Conservation (phyloP, 2,797 vertebrate genomes). For the Pipistrellus nathusii region DNA sequence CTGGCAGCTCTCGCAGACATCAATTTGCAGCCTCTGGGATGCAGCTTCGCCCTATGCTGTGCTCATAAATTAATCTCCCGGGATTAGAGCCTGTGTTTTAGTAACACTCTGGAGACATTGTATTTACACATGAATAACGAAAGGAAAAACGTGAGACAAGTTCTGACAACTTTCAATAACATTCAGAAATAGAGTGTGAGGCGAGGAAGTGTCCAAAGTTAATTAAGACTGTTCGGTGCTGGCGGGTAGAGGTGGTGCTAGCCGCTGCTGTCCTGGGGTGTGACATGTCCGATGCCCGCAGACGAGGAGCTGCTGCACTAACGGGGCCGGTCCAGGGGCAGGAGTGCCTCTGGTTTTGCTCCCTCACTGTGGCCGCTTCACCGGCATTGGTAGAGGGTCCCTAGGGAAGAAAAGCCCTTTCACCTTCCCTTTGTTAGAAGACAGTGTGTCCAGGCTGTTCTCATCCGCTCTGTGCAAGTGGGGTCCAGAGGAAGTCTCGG, state of each 20-base stretch:
- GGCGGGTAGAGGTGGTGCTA: constrained; percentile 37
- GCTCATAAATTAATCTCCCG: constrained; percentile 78
- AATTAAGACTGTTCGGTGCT: constrained; percentile 31
- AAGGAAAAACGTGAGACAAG: constrained; percentile 80
- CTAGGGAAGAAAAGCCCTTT: background rate
- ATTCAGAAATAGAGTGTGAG: constrained; percentile 78
- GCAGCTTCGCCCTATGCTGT: constrained; percentile 64
- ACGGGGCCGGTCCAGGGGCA: background rate
- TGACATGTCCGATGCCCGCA: constrained; percentile 61
- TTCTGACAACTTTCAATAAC: constrained; percentile 80
- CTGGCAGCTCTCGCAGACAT: constrained; percentile 34
- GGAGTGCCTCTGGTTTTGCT: background rate
- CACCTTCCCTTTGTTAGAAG: background rate
- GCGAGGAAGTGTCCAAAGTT: constrained; percentile 62
- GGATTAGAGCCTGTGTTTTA: constrained; percentile 73
- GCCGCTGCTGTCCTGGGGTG: constrained; percentile 62
- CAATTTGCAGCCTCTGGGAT: constrained; percentile 63
- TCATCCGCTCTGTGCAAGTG: background rate
- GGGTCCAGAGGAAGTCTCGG: background rate
- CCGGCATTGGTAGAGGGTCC: constrained; percentile 3
- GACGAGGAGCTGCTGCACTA: constrained; percentile 55
- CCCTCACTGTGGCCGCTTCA: background rate
- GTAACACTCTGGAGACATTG: constrained; percentile 78
- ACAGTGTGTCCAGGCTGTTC: background rate
- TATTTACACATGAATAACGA: constrained; percentile 79